These are phyloP conservation scores for Scolopax rusticola DNA, from an alignment of 2,797 vertebrate genomes.

Conservation along the genomic window DNA sequence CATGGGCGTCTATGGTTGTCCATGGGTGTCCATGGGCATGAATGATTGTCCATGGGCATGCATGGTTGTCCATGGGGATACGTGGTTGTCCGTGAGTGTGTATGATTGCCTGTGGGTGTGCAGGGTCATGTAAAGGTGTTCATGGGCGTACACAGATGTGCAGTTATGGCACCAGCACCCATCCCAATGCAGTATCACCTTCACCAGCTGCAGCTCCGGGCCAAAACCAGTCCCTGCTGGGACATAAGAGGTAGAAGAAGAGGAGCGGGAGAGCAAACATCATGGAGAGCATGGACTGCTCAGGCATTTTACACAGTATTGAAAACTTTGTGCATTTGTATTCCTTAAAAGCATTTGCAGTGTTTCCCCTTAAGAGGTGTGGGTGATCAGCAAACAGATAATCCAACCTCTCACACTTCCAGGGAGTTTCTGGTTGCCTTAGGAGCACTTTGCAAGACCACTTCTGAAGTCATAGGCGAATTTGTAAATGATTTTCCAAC, in stretches of 20 bases:
- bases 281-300: fast-evolving
- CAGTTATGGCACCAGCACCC: not conserved
- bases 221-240: not conserved
- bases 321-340: too few species aligned
- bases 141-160: fast-evolving
- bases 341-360: not conserved
- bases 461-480: not conserved
- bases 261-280: not conserved
- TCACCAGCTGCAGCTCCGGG: fast-evolving
- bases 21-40: not conserved
- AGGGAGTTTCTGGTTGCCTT: not conserved
- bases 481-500: fast-evolving
- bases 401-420: not conserved
- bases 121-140: too few species aligned
- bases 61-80: not conserved
- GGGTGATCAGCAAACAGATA: not conserved
- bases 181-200: fast-evolving
- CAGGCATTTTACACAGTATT: not conserved
- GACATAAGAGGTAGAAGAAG: not conserved
- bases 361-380: not conserved
- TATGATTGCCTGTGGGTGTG: too few species aligned
- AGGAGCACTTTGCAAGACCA: not conserved
- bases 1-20: too few species aligned
- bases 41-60: too few species aligned
- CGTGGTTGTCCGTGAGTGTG: fast-evolving